Percentiles rank a stretch among this genome's conserved stretches.
Evolutionary conservation across 2,113 vertebrate species (phyloP).

Genomic region (Cyanoderma ruficeps): DNA sequence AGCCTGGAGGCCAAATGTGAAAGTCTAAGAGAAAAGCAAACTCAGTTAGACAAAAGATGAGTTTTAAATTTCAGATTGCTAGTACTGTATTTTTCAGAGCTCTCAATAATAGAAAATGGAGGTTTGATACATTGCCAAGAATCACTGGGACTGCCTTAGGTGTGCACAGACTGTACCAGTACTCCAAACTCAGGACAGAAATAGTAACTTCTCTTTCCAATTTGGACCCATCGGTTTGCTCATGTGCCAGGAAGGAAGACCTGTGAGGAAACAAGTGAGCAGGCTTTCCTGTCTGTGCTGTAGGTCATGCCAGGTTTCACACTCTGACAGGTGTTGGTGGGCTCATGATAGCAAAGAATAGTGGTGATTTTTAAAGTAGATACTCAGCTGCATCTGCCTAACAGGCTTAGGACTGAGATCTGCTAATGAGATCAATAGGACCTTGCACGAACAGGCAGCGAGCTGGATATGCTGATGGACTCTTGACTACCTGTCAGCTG

Average conservation of each 20-base stretch:
- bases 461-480: neutral
- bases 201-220: neutral
- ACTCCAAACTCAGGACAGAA: neutral
- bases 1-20: neutral
- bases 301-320: neutral
- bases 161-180: neutral
- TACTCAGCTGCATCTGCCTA: neutral
- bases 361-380: neutral
- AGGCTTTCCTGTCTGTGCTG: neutral
- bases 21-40: neutral
- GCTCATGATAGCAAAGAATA: neutral
- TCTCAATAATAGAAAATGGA: neutral
- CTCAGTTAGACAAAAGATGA: neutral
- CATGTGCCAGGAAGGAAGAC: neutral
- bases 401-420: constrained; percentile 8
- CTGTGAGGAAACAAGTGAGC: neutral
- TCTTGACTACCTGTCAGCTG: constrained; percentile 32
- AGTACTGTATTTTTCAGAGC: neutral
- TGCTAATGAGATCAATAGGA: constrained; percentile 32
- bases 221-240: neutral
- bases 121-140: neutral
- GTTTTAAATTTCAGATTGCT: neutral
- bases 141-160: neutral
- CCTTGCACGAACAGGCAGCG: neutral
- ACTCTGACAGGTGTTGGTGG: neutral